A percentile compares a stretch with the other conserved stretches of the same genome.
These are phyloP conservation scores for Epsilonema sp. DNA, from an alignment of 2,888 invertebrate genomes.

Conservation along the genomic window DNA sequence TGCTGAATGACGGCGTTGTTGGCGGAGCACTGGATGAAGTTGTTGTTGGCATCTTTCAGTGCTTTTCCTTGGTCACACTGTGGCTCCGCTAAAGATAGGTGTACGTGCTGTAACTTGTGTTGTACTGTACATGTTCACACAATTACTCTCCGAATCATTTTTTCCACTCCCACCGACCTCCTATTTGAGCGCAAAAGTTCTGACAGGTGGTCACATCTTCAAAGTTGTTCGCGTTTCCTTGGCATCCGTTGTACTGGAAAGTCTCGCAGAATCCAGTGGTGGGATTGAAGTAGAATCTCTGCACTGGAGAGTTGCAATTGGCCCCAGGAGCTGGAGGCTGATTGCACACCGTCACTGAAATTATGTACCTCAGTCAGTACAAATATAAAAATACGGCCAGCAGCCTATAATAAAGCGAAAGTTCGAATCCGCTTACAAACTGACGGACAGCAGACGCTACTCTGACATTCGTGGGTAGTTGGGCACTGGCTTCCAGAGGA, in stretches of 20 bases:
- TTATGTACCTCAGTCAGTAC: no score
- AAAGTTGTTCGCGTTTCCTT: constrained; percentile 22
- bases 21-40: background rate
- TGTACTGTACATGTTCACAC: no score
- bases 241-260: constrained; percentile 24
- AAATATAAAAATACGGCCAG: no score
- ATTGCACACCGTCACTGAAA: constrained; percentile 24
- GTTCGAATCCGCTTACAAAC: background rate
- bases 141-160: no score
- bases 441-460: background rate
- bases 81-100: background rate
- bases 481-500: background rate
- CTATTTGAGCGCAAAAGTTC: constrained; percentile 1
- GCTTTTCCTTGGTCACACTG: background rate
- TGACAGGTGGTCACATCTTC: constrained; percentile 19
- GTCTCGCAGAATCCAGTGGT: constrained; percentile 20
- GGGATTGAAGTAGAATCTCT: constrained; percentile 24
- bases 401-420: no score
- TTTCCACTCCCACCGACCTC: no score
- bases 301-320: constrained; percentile 21
- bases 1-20: constrained; percentile 15
- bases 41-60: constrained; percentile 6
- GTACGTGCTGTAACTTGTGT: no score
- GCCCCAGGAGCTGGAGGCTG: constrained; percentile 26
- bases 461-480: background rate